Conservation (phyloP, 2,888 invertebrate species). For the Ashinkailepas kermadecensis region DNA sequence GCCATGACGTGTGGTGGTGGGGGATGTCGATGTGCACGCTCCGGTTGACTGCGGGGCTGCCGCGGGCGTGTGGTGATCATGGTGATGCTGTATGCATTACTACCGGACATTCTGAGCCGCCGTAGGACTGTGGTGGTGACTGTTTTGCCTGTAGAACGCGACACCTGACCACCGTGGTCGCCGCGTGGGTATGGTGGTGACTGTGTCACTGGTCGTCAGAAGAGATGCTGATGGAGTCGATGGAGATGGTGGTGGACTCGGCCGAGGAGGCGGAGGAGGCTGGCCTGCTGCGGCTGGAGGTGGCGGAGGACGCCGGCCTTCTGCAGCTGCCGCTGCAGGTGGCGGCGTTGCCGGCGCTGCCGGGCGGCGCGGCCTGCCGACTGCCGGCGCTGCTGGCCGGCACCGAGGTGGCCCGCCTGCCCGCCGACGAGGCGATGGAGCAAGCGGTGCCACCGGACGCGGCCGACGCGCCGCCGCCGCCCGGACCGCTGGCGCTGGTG, state of each 20-base stretch:
- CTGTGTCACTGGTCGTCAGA: neutral
- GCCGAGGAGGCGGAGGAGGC: slow-evolving; percentile 27
- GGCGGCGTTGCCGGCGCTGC: slow-evolving; percentile 38
- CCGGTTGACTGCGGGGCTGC: too few relatives aligned
- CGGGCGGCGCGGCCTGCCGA: slow-evolving; percentile 38
- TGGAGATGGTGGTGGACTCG: slow-evolving; percentile 58
- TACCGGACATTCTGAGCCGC: neutral
- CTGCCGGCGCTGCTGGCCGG: slow-evolving; percentile 44
- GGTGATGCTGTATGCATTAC: too few relatives aligned
- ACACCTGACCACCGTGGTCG: neutral
- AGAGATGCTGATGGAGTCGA: slow-evolving; percentile 45
- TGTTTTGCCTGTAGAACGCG: neutral
- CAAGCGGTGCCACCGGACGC: neutral
- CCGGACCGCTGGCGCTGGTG: slow-evolving; percentile 1
- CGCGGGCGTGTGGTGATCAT: too few relatives aligned
- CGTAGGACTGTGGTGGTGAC: neutral
- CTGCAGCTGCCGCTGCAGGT: slow-evolving; percentile 40
- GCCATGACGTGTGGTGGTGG: too few relatives aligned
- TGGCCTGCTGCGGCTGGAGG: slow-evolving; percentile 34
- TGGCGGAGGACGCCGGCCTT: slow-evolving; percentile 28
- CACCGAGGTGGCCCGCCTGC: slow-evolving; percentile 41
- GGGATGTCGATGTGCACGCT: too few relatives aligned
- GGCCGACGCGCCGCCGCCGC: neutral
- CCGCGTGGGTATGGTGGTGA: neutral
- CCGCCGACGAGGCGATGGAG: slow-evolving; percentile 20